Conservation (phyloP, 2,888 invertebrate genomes). For the Epinotia brunnichana region DNA sequence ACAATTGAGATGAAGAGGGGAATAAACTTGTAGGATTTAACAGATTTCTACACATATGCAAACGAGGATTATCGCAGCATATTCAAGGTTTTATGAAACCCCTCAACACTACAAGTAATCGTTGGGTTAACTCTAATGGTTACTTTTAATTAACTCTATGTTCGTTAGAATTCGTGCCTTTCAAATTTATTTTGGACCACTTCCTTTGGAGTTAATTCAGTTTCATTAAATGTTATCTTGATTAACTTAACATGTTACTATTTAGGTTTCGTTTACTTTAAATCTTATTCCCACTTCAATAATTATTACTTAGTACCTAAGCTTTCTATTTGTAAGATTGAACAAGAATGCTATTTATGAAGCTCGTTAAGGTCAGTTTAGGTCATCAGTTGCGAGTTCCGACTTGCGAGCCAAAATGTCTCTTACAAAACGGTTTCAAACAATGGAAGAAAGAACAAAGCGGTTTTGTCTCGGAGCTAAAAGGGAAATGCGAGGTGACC, state of each 20-base stretch:
- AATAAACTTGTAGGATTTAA: conserved; percentile 25
- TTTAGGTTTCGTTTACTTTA: not conserved
- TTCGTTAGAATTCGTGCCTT: not conserved
- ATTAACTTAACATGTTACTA: not conserved
- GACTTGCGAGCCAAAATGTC: conserved; percentile 19
- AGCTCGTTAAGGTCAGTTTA: conserved; percentile 13
- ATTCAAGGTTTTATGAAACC: not conserved
- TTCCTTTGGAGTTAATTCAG: conserved; percentile 3
- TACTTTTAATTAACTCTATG: not conserved
- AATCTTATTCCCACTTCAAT: not conserved
- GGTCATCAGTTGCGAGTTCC: conserved; percentile 6
- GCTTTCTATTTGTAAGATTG: conserved; percentile 4
- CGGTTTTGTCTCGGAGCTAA: conserved; percentile 12
- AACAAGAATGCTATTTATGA: conserved; percentile 13
- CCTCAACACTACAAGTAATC: not conserved
- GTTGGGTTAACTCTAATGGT: not conserved
- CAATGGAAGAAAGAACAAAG: conserved; percentile 33
- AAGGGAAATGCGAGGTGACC: not conserved
- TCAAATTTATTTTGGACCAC: not conserved
- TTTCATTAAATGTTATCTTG: not conserved
- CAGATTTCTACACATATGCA: not conserved
- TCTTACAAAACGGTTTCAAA: conserved; percentile 18
- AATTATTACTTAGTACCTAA: not conserved
- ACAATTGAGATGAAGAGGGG: conserved; percentile 33
- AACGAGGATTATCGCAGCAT: not conserved